These are phyloP conservation scores for Limonius californicus DNA, from an alignment of 1,140 invertebrate species.

Conservation along the genomic window DNA sequence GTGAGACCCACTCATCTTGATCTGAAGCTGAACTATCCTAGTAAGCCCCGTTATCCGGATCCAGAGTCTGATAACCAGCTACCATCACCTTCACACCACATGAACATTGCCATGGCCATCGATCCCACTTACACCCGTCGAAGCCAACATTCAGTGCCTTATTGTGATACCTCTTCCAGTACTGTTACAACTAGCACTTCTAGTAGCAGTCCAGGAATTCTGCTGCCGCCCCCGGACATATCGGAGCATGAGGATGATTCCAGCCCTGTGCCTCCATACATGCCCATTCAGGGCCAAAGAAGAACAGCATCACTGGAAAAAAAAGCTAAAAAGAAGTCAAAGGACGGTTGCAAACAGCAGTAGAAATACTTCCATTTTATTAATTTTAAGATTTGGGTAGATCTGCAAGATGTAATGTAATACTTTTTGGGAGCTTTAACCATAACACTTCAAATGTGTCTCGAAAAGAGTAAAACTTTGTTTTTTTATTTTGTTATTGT, in stretches of 20 bases:
- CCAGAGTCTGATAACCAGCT: conserved; percentile 28
- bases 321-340: conserved; percentile 49
- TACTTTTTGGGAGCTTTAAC: no score
- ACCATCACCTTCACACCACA: conserved; percentile 34
- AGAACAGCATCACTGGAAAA: conserved; percentile 56
- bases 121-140: conserved; percentile 55
- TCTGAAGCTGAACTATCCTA: conserved; percentile 39
- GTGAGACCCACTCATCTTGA: conserved; percentile 44
- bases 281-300: conserved; percentile 75
- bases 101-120: conserved; percentile 58
- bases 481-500: no score
- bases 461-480: no score
- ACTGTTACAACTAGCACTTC: conserved; percentile 43
- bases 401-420: no score
- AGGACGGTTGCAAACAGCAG: conserved; percentile 47
- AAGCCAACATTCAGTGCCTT: conserved; percentile 29
- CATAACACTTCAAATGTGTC: no score
- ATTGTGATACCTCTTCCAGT: conserved; percentile 41
- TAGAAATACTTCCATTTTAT: no score
- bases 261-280: conserved; percentile 62
- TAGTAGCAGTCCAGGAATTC: conserved; percentile 39
- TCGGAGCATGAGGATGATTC: conserved; percentile 51
- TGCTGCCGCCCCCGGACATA: conserved; percentile 39
- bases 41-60: conserved; percentile 41
- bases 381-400: no score